Conservation (phyloP, 2,888 invertebrate species). For the Hylaea fasciaria region DNA sequence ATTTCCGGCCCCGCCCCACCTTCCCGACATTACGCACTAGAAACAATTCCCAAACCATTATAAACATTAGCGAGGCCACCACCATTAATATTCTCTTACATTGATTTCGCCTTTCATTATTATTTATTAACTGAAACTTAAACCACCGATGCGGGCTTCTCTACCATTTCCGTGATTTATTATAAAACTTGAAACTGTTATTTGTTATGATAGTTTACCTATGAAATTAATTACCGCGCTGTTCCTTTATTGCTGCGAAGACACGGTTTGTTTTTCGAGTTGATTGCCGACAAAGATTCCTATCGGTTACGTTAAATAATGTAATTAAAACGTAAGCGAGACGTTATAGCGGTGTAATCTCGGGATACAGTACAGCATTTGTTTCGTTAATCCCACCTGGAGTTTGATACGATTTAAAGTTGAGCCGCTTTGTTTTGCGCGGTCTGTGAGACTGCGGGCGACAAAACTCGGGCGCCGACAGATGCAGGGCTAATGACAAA, state of each 20-base stretch:
- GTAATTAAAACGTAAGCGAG: constrained; percentile 37
- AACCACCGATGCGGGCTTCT: constrained; percentile 33
- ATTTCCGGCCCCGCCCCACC: constrained; percentile 80
- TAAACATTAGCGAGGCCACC: constrained; percentile 72
- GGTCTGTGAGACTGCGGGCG: constrained; percentile 54
- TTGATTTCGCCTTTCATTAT: constrained; percentile 61
- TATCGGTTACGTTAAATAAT: constrained; percentile 37
- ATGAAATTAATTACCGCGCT: constrained; percentile 44
- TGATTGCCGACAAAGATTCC: constrained; percentile 38
- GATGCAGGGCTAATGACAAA: constrained; percentile 78
- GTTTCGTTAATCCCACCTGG: constrained; percentile 32
- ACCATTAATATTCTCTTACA: constrained; percentile 59
- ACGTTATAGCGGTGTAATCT: constrained; percentile 29
- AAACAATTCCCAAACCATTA: constrained; percentile 78
- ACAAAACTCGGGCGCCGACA: constrained; percentile 68
- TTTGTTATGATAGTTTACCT: constrained; percentile 46
- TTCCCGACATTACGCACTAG: constrained; percentile 74
- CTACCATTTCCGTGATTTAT: constrained; percentile 45
- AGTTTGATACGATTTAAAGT: constrained; percentile 47
- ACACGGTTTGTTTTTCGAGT: constrained; percentile 37
- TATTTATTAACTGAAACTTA: constrained; percentile 52
- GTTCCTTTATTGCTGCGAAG: constrained; percentile 36
- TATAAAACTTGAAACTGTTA: constrained; percentile 44
- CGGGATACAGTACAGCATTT: constrained; percentile 22
- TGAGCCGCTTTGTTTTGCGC: constrained; percentile 53